A percentile compares a stretch with the other conserved stretches of the same genome.
These are phyloP conservation scores for Xylophagus ater DNA, from an alignment of 2,888 invertebrate genomes.

Conservation along the genomic window DNA sequence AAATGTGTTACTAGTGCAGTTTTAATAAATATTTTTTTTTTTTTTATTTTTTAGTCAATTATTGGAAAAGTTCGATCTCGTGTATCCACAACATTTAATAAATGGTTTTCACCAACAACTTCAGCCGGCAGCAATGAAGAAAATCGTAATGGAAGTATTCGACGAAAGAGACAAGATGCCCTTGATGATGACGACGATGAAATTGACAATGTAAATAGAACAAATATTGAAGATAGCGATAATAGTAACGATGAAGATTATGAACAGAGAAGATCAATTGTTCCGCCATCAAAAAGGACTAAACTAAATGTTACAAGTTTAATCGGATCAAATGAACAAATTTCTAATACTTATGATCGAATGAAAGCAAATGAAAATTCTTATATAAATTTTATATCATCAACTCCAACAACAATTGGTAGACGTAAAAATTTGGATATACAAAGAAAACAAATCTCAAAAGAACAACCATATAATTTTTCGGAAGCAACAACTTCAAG, in stretches of 20 bases:
- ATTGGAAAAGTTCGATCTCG: conserved; percentile 35
- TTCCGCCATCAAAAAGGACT: conserved; percentile 12
- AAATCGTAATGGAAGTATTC: conserved; percentile 21
- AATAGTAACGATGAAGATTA: conserved; percentile 19
- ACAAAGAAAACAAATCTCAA: conserved; percentile 21
- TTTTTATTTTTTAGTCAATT: conserved; percentile 29
- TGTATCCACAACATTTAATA: conserved; percentile 31
- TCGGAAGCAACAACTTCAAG: conserved; percentile 11
- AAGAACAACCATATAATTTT: conserved; percentile 27
- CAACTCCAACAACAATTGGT: conserved; percentile 14
- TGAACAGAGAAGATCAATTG: conserved; percentile 7
- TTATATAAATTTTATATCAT: conserved; percentile 15
- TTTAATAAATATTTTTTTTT: neutral
- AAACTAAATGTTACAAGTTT: conserved; percentile 9
- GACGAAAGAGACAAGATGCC: conserved; percentile 28
- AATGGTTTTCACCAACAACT: conserved; percentile 34
- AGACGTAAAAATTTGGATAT: conserved; percentile 24
- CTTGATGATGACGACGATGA: conserved; percentile 23
- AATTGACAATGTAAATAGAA: neutral
- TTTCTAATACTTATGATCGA: too few relatives aligned
- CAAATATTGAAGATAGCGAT: conserved; percentile 17
- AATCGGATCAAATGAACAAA: too few relatives aligned
- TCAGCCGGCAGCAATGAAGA: conserved; percentile 10
- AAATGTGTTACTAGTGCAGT: too few relatives aligned
- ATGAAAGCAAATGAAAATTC: conserved; percentile 8